A percentile compares a stretch with the other conserved stretches of the same genome.
These are phyloP conservation scores for Phyllotis vaccarum DNA, from an alignment of 2,797 vertebrate species.

Conservation along the genomic window DNA sequence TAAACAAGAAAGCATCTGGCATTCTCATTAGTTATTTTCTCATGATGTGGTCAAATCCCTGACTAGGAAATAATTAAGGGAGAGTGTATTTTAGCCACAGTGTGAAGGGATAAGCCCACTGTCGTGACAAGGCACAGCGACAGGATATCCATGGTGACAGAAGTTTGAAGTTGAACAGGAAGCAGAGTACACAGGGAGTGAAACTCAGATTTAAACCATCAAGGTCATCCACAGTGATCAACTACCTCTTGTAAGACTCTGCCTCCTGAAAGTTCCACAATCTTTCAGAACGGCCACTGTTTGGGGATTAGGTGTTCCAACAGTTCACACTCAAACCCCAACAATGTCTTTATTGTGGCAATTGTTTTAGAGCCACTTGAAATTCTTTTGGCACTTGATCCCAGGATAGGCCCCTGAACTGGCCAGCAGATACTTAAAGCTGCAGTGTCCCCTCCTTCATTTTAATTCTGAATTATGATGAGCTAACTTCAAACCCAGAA, in stretches of 20 bases:
- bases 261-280: background rate
- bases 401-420: background rate
- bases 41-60: background rate
- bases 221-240: background rate
- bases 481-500: background rate
- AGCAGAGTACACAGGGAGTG: background rate
- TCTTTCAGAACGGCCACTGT: background rate
- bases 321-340: background rate
- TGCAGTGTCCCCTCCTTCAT: background rate
- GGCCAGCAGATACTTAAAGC: background rate
- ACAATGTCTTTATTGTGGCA: background rate
- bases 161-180: background rate
- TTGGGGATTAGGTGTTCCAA: background rate
- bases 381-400: background rate
- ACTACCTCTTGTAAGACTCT: background rate
- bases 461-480: slow-evolving; percentile 5
- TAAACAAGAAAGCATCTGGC: background rate
- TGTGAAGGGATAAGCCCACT: background rate
- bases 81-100: background rate
- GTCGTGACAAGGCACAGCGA: background rate
- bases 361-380: background rate
- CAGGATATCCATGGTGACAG: background rate
- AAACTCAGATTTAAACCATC: background rate
- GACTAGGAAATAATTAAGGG: background rate
- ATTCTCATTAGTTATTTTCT: background rate